Percentiles rank a stretch among this genome's conserved stretches.
Conservation (phyloP, 2,113 vertebrate species). For the Platysteira castanea region DNA sequence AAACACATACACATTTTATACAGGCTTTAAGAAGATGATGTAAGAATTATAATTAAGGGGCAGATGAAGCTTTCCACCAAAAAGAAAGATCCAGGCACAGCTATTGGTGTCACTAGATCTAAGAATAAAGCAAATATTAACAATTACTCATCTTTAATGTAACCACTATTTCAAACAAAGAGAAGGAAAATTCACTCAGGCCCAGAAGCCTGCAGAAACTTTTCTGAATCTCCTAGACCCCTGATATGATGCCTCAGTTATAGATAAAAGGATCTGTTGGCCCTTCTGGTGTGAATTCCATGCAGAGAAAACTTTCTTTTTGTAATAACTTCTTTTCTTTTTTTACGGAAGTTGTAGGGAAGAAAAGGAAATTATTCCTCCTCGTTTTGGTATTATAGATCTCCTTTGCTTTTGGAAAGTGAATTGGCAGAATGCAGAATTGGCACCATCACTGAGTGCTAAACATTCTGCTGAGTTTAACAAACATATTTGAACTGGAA, state of each 20-base stretch:
- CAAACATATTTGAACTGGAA: not conserved
- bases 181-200: not conserved
- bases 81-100: not conserved
- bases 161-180: not conserved
- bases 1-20: not conserved
- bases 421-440: accelerated
- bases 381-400: not conserved
- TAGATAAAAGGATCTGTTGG: not conserved
- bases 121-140: not conserved
- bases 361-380: not conserved
- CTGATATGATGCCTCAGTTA: not conserved
- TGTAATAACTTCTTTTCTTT: not conserved
- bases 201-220: not conserved
- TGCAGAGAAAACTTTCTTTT: not conserved
- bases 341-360: not conserved
- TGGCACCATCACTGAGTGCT: not conserved
- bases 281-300: not conserved
- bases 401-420: not conserved
- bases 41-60: not conserved
- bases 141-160: not conserved
- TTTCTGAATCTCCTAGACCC: not conserved
- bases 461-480: not conserved
- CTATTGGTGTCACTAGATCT: not conserved
- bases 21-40: not conserved
- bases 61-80: not conserved